A percentile compares a stretch with the other conserved stretches of the same genome.
phyloP scores from a whole-genome alignment of 2,888 invertebrate genomes.

The Apamea anceps region DNA sequence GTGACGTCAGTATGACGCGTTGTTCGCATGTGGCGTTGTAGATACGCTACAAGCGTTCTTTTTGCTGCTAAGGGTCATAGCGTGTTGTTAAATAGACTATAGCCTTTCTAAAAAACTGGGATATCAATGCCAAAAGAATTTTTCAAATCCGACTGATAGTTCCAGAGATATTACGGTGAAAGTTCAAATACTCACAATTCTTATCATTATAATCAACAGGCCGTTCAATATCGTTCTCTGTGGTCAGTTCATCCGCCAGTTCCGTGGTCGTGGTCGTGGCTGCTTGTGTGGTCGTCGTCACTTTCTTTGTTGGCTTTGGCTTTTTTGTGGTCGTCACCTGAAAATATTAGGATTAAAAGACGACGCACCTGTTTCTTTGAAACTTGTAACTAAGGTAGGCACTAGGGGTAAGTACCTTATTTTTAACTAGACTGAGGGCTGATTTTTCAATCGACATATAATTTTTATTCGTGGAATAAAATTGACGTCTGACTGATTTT shows the following conservation, averaged over 20 bases:
- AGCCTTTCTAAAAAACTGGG: too few species aligned
- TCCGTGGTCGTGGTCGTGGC: slow-evolving; percentile 79
- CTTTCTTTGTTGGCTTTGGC: slow-evolving; percentile 79
- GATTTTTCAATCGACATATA: too few species aligned
- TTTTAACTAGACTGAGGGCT: not conserved
- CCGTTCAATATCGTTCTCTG: slow-evolving; percentile 81
- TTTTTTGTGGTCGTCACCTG: slow-evolving; percentile 86
- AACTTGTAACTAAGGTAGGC: not conserved
- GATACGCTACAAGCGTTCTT: too few species aligned
- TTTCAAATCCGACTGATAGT: too few species aligned
- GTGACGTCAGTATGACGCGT: too few species aligned
- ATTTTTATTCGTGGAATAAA: too few species aligned
- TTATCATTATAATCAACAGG: slow-evolving; percentile 82
- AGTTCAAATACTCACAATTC: slow-evolving; percentile 78
- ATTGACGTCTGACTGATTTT: too few species aligned
- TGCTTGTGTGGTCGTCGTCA: slow-evolving; percentile 81
- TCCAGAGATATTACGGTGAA: not conserved
- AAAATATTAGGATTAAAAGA: slow-evolving; percentile 73
- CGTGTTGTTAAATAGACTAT: too few species aligned
- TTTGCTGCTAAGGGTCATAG: too few species aligned
- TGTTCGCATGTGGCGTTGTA: too few species aligned
- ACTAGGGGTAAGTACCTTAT: not conserved
- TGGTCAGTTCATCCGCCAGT: slow-evolving; percentile 81
- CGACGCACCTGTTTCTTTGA: slow-evolving; percentile 60
- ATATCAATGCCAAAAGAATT: too few species aligned